These are phyloP conservation scores for Physella acuta DNA, from an alignment of 1,140 invertebrate species.

Conservation along the genomic window DNA sequence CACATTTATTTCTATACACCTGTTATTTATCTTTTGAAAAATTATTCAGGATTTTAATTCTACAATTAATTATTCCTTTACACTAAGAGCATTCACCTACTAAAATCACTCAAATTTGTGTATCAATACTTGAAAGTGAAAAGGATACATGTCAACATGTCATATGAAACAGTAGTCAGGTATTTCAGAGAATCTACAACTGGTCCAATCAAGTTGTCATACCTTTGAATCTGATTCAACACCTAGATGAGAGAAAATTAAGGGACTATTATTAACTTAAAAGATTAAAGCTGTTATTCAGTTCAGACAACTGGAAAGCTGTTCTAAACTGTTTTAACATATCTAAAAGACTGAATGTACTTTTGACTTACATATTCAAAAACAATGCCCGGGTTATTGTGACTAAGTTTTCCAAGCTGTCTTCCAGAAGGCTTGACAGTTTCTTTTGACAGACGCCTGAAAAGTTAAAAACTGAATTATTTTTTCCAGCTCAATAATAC, in stretches of 20 bases:
- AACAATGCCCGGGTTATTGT: slow-evolving; percentile 89
- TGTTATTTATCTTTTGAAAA: not conserved
- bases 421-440: slow-evolving; percentile 95
- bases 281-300: not conserved
- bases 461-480: not conserved
- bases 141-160: slow-evolving; percentile 82
- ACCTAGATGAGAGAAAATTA: slow-evolving; percentile 62
- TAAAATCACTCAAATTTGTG: not conserved
- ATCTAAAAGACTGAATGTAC: not conserved
- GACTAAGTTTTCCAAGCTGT: slow-evolving; percentile 93
- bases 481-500: not conserved
- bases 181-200: slow-evolving; percentile 98
- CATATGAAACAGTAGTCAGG: slow-evolving; percentile 91
- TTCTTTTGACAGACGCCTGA: slow-evolving; percentile 71
- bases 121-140: not conserved
- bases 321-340: too few relatives aligned
- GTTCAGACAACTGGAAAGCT: not conserved
- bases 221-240: slow-evolving; percentile 90
- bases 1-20: not conserved
- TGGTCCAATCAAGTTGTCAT: slow-evolving; percentile 93
- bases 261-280: not conserved
- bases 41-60: not conserved
- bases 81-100: not conserved
- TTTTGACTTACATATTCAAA: slow-evolving; percentile 85
- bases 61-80: not conserved